These are phyloP conservation scores for Hyperoplus immaculatus DNA, from an alignment of 2,797 vertebrate genomes.

Conservation along the genomic window DNA sequence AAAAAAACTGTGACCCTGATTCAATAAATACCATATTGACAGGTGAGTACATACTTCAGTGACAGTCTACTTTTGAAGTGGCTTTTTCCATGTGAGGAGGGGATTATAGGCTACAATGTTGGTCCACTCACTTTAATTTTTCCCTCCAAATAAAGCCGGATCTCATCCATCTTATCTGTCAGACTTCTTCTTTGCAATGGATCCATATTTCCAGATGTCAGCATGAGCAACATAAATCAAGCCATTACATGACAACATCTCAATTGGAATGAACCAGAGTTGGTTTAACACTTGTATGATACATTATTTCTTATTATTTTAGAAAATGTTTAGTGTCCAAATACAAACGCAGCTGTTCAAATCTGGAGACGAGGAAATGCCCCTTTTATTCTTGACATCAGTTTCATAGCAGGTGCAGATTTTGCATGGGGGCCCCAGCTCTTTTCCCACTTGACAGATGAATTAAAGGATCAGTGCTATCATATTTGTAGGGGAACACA, in stretches of 20 bases:
- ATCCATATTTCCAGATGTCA: neutral
- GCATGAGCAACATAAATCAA: no score
- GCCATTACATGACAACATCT: neutral
- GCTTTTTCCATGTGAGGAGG: no score
- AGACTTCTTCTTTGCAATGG: neutral
- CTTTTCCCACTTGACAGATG: conserved; percentile 38
- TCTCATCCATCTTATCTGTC: no score
- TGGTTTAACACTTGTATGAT: neutral
- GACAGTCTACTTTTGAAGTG: no score
- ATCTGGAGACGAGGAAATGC: neutral
- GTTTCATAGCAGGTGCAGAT: conserved; percentile 20
- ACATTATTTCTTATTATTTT: neutral
- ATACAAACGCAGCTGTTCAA: neutral
- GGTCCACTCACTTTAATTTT: no score
- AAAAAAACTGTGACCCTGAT: no score
- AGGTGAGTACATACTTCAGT: no score
- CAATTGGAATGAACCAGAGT: no score
- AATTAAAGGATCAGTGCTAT: conserved; percentile 40
- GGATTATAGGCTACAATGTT: no score
- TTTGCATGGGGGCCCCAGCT: neutral
- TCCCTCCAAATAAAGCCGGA: no score
- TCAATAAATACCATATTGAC: no score
- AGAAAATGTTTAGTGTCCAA: neutral
- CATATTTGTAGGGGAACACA: conserved; percentile 33
- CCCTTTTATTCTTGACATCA: neutral